Evolutionary conservation across 37 sponge, comb jelly and placozoan species (phyloP), one percentile per base, ranked within the genome.

Genomic region (Ephydatia muelleri): DNA sequence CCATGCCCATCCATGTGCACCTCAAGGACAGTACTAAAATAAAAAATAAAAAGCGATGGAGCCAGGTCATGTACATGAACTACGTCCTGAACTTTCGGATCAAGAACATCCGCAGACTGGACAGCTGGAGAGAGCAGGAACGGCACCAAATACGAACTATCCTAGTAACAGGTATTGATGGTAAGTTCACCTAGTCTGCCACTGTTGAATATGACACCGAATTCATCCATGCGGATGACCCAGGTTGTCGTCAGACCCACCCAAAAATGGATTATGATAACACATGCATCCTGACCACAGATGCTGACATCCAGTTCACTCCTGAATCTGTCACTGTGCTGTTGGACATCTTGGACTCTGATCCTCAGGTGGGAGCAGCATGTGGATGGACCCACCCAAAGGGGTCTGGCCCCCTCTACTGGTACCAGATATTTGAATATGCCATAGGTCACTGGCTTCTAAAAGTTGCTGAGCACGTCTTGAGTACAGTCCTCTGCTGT

Each of bases 31-130:
- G 85, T 48, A 65, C 35, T 16, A 85, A 89, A 68, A 87, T 93
- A 27, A 93, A 86, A 70, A 88, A 91, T 72, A 96, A 96, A 88
- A 96, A 93, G 79, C 38, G 94, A 65, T 96, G 94, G 94, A 91
- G 92, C 66, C 97, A 96, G 73, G 97, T 96, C 40, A 96, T 96
- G 97, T 96, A 96, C 84, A 96, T 96, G 97, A 92, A 86, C 75
- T 96, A 93, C 83, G 73, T 93, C 48, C 64, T 93, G 48, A 82
- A 93, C 49, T 79, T 88, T 64, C 80, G 94, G 21, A 83, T 93
- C 21, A 70, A 69, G 30, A n/a, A n/a, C n/a, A n/a, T n/a, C n/a
- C n/a, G n/a, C n/a, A n/a, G n/a, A 70, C 72, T 33, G n/a, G n/a
- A n/a, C n/a, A n/a, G n/a, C n/a, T n/a, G n/a, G n/a, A n/a, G n/a